Evolutionary conservation across 2,888 invertebrate genomes (phyloP), one percentile per base, ranked within the genome.

Genomic region (Caenorhabditis uteleia): DNA sequence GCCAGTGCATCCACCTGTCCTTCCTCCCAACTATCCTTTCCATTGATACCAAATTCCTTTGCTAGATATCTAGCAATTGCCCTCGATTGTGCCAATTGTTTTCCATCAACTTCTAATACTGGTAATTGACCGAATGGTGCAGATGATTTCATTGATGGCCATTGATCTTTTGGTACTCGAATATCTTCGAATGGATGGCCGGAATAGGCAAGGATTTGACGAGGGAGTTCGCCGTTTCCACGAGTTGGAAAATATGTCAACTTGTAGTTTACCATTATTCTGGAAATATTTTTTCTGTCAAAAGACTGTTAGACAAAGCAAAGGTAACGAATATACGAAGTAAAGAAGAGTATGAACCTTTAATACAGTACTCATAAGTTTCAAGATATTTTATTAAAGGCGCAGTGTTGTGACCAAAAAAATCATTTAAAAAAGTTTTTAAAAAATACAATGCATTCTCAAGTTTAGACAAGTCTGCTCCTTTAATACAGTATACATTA

Each of bases 1-100:
- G 74, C 75, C 18, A 73, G 29, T 8, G 64, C 64, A 43, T 78
- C 71, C 3, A 45, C 45, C 44, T 26, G 43, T 8, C 74, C 74
- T n/a, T 50, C 49, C 20, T 49, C 49, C 20, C 20, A 49, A 2
- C 16, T 10, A 20, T 1, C n/a, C 31, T 40, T 40, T 3, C 50
- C 50, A 8, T 25, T 29, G 18, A 47, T 20, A 29, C 68, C 64
- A 33, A 62, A 65, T 38, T 57, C 39, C 18, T 47, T 39, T 23
- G 60, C 66, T 44, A 71, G 36, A 36, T 57, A 71, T 18, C 74
- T 36, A 14, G 49, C 57, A 31, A 74, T 71, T 21, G 74, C 51
- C 21, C 38, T 27, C 10, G 69, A 69, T 40, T 74, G 66, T 7
- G 58, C 60, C 31, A 74, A 39, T 12, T 36, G 16, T 43, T 61